Conservation (phyloP, 1,140 invertebrate species). For the Papilio polytes region DNA sequence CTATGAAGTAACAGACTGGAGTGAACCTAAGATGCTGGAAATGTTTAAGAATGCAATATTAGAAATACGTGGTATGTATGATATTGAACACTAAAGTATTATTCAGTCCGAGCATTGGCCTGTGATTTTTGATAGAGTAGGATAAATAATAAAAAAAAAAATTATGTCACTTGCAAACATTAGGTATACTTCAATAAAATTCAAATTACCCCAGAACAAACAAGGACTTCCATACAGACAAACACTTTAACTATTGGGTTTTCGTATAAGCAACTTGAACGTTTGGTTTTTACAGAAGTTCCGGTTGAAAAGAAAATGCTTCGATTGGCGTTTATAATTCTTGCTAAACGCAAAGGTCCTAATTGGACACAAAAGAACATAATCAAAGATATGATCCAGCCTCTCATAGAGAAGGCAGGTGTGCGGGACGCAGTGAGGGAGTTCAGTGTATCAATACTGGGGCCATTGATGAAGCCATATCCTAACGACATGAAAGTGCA, state of each 20-base stretch:
- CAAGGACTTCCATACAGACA: too few relatives aligned
- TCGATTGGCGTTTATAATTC: constrained; percentile 68
- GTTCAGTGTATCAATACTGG: constrained; percentile 71
- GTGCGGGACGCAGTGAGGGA: constrained; percentile 50
- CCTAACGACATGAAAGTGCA: constrained; percentile 73
- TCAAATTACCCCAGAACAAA: too few relatives aligned
- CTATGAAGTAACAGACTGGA: constrained; percentile 73
- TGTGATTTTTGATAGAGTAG: too few relatives aligned
- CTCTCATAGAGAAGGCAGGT: constrained; percentile 66
- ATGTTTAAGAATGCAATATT: constrained; percentile 66
- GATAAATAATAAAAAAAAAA: too few relatives aligned
- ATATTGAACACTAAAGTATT: neutral
- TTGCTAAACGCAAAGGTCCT: constrained; percentile 73
- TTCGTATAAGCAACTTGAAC: too few relatives aligned
- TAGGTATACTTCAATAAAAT: too few relatives aligned
- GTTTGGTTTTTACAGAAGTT: constrained; percentile 61
- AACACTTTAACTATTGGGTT: too few relatives aligned
- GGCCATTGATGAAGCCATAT: constrained; percentile 75
- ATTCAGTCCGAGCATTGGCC: too few relatives aligned
- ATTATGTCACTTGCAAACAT: too few relatives aligned
- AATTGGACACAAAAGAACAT: constrained; percentile 77
- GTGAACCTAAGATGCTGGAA: constrained; percentile 74
- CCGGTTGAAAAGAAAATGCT: constrained; percentile 67
- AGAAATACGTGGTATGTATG: constrained; percentile 60
- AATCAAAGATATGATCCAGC: constrained; percentile 68